These are phyloP conservation scores for Oncorhynchus tshawytscha DNA, from an alignment of 2,113 vertebrate genomes.

Conservation along the genomic window DNA sequence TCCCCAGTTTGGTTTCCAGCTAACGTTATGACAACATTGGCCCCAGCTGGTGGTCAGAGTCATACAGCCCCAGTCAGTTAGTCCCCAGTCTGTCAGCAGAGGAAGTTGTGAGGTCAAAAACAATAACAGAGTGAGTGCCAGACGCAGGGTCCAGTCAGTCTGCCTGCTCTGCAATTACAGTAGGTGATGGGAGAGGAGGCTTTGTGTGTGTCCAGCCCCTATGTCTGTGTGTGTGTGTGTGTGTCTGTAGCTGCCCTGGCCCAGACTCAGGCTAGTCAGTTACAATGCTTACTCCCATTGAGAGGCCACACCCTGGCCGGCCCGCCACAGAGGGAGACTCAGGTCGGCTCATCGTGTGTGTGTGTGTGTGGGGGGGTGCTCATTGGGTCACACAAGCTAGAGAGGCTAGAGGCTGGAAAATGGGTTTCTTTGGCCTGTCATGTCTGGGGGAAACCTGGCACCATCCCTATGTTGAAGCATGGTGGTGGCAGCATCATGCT, in stretches of 20 bases:
- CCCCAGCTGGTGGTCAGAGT: neutral
- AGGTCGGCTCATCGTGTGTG: conserved; percentile 90
- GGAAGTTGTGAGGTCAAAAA: conserved; percentile 69
- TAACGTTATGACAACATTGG: neutral
- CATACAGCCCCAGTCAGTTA: neutral
- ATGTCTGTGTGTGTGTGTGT: conserved; percentile 27
- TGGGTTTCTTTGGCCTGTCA: no score
- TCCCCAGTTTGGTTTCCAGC: no score
- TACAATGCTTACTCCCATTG: conserved; percentile 88
- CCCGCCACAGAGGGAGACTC: conserved; percentile 73
- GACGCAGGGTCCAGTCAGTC: conserved; percentile 69
- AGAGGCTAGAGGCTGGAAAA: neutral
- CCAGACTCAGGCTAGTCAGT: no score
- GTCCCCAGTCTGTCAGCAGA: conserved; percentile 34
- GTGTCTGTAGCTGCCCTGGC: no score
- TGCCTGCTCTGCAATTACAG: conserved; percentile 67
- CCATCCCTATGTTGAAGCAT: no score
- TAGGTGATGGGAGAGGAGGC: conserved; percentile 41
- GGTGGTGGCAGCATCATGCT: no score
- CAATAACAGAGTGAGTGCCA: conserved; percentile 42
- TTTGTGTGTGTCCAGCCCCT: conserved; percentile 29
- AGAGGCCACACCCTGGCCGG: conserved; percentile 71
- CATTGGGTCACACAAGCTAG: conserved; percentile 85
- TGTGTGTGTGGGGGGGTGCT: conserved; percentile 50
- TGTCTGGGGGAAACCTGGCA: no score